These are phyloP conservation scores for Clarias magur DNA, from an alignment of 2,113 vertebrate genomes.

Conservation along the genomic window DNA sequence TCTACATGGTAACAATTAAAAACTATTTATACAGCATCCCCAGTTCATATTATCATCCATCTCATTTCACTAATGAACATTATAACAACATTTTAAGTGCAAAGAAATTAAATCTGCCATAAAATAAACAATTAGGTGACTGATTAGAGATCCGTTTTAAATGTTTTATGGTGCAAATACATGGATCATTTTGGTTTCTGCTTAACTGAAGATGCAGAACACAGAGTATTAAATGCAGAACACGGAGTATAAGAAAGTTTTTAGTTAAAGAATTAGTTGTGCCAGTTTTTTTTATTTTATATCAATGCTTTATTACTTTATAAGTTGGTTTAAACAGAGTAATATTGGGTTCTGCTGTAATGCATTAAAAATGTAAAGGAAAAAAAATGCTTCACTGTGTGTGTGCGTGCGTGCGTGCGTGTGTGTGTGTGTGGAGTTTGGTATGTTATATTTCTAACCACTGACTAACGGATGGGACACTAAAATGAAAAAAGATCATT, in stretches of 20 bases:
- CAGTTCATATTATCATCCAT: background rate
- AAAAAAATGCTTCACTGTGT: background rate
- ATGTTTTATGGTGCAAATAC: background rate
- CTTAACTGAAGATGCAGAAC: background rate
- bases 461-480: background rate
- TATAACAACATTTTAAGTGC: constrained; percentile 9
- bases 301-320: background rate
- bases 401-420: background rate
- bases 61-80: background rate
- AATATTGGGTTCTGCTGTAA: too few relatives aligned
- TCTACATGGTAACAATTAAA: background rate
- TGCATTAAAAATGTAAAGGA: background rate
- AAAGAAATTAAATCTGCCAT: background rate
- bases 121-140: background rate
- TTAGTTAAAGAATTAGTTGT: background rate
- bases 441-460: background rate
- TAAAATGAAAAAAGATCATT: background rate
- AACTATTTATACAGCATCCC: background rate
- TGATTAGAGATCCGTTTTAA: background rate
- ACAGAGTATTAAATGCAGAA: background rate
- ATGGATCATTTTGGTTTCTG: background rate
- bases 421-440: background rate
- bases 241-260: background rate
- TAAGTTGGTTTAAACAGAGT: background rate
- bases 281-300: background rate